A percentile compares a stretch with the other conserved stretches of the same genome.
These are phyloP conservation scores for Ectropis grisescens DNA, from an alignment of 1,140 invertebrate species.

Conservation along the genomic window DNA sequence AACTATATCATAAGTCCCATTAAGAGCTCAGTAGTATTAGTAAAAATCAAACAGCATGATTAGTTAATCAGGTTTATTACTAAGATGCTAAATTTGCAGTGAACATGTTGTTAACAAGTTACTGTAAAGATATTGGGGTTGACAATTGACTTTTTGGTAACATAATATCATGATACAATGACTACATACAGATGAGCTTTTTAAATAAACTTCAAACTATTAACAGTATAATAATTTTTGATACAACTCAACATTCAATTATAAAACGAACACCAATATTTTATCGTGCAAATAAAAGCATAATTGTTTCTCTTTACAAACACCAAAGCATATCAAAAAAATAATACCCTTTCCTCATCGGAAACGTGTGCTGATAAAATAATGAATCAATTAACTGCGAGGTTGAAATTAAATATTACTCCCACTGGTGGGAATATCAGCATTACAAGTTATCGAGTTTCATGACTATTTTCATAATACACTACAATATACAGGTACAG, in stretches of 20 bases:
- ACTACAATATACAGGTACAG: conserved; percentile 30
- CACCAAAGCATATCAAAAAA: conserved; percentile 9
- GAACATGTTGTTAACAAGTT: conserved; percentile 46
- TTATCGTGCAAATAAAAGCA: conserved; percentile 9
- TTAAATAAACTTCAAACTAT: conserved; percentile 12
- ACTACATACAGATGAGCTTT: conserved; percentile 12
- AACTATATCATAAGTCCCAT: too few relatives aligned
- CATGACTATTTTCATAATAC: conserved; percentile 15
- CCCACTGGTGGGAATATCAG: not conserved
- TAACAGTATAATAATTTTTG: conserved; percentile 20
- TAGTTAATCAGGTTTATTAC: conserved; percentile 44
- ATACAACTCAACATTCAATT: conserved; percentile 10
- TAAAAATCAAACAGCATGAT: too few relatives aligned
- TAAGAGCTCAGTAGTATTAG: too few relatives aligned
- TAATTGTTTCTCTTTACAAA: conserved; percentile 6
- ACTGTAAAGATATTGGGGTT: conserved; percentile 21
- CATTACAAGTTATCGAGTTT: not conserved
- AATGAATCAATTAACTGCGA: conserved; percentile 27
- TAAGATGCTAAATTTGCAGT: conserved; percentile 52
- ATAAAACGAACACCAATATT: conserved; percentile 5
- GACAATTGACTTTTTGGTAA: conserved; percentile 56
- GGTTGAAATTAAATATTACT: conserved; percentile 14
- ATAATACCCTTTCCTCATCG: conserved; percentile 7
- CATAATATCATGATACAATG: conserved; percentile 17
- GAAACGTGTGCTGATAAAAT: conserved; percentile 8